These are phyloP conservation scores for Dicycla oo DNA, from an alignment of 2,888 invertebrate genomes.

Conservation along the genomic window DNA sequence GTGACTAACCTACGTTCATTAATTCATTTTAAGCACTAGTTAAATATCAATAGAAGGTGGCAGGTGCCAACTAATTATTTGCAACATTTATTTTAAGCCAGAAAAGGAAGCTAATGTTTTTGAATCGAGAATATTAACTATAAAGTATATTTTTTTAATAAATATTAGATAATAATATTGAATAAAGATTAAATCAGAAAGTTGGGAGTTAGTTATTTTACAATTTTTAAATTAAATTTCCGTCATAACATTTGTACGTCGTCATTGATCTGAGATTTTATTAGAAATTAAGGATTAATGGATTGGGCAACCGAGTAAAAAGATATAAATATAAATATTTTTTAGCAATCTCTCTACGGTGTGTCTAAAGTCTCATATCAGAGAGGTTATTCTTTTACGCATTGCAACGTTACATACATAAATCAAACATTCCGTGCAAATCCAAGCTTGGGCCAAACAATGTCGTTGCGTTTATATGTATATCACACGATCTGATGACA, in stretches of 20 bases:
- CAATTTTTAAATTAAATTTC: background rate
- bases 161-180: background rate
- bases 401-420: background rate
- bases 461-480: background rate
- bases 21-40: background rate
- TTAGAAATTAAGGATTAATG: background rate
- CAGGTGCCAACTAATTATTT: background rate
- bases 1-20: conserved; percentile 6
- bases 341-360: background rate
- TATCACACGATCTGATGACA: conserved; percentile 34
- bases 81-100: background rate
- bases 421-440: background rate
- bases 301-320: background rate
- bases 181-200: background rate
- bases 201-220: background rate
- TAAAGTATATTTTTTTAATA: background rate
- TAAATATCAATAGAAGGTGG: background rate
- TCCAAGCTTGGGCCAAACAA: background rate
- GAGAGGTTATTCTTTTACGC: too few species aligned
- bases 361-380: background rate
- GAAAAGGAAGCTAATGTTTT: background rate
- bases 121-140: background rate
- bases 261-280: background rate
- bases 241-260: background rate
- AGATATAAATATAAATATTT: too few species aligned